These are phyloP conservation scores for Holcopasites calliopsidis DNA, from an alignment of 1,140 invertebrate species.

Conservation along the genomic window DNA sequence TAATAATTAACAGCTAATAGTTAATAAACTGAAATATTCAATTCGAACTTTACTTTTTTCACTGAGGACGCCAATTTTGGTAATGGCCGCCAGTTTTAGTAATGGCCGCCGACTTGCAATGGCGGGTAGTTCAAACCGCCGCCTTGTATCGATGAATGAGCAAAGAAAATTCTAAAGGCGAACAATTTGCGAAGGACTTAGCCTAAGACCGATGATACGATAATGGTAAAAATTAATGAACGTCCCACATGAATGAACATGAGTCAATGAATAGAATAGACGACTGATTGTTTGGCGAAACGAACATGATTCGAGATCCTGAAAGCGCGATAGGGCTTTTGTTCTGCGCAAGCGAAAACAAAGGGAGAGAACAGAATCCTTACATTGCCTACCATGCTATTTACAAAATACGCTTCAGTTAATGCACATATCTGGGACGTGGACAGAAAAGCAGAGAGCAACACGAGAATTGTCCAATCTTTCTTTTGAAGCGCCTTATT, in stretches of 20 bases:
- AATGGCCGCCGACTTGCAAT: too few relatives aligned
- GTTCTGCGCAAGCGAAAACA: constrained; percentile 50
- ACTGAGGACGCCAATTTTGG: too few relatives aligned
- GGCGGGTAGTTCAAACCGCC: too few relatives aligned
- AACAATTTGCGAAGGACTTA: not conserved
- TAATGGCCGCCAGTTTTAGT: too few relatives aligned
- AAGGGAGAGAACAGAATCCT: constrained; percentile 41
- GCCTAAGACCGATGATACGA: constrained; percentile 3
- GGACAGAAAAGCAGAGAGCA: constrained; percentile 40
- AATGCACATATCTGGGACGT: constrained; percentile 39
- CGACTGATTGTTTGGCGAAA: constrained; percentile 17
- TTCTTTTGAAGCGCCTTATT: constrained; percentile 2
- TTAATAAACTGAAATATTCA: too few relatives aligned
- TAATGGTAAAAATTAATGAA: not conserved
- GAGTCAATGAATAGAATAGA: constrained; percentile 38
- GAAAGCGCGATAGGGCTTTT: constrained; percentile 39
- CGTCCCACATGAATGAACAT: constrained; percentile 4
- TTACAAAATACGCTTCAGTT: constrained; percentile 51
- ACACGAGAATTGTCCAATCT: constrained; percentile 2
- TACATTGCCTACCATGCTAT: constrained; percentile 59
- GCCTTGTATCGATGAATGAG: too few relatives aligned
- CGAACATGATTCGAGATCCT: constrained; percentile 34
- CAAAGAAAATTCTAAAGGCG: constrained; percentile 15
- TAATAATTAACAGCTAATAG: too few relatives aligned
- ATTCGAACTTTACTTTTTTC: too few relatives aligned